These are phyloP conservation scores for Physella acuta DNA, from an alignment of 1,140 invertebrate species.

Conservation along the genomic window DNA sequence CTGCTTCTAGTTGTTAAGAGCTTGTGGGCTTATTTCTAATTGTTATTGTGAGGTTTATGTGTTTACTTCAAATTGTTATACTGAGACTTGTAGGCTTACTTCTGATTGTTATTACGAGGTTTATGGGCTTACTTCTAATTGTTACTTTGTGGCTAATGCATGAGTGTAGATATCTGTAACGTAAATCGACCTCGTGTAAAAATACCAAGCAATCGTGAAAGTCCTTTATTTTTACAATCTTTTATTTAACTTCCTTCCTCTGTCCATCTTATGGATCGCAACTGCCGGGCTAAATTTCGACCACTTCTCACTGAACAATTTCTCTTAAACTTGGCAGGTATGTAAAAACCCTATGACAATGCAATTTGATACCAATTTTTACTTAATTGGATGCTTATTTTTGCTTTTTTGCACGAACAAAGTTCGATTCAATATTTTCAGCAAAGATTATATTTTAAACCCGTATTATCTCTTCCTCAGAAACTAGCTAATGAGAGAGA, in stretches of 20 bases:
- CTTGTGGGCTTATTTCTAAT: no score
- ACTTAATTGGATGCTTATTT: background rate
- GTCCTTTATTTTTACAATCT: background rate
- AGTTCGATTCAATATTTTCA: background rate
- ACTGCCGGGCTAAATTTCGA: background rate
- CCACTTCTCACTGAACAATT: background rate
- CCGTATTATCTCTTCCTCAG: slow-evolving; percentile 37
- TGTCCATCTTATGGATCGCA: background rate
- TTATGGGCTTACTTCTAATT: no score
- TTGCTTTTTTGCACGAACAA: background rate
- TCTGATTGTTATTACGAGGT: no score
- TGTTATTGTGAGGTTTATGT: no score
- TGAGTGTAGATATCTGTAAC: no score
- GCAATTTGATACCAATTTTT: background rate
- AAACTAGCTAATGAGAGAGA: slow-evolving; percentile 52
- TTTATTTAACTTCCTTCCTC: background rate
- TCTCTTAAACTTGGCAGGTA: background rate
- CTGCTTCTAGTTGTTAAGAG: no score
- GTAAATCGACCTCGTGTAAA: no score
- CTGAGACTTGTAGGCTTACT: no score
- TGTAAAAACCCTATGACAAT: background rate
- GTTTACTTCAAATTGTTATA: no score
- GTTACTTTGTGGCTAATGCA: no score
- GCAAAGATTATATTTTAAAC: background rate
- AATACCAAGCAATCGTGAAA: background rate